Evolutionary conservation across 2,888 invertebrate species (phyloP).

Genomic region (Exocentrus adspersus): DNA sequence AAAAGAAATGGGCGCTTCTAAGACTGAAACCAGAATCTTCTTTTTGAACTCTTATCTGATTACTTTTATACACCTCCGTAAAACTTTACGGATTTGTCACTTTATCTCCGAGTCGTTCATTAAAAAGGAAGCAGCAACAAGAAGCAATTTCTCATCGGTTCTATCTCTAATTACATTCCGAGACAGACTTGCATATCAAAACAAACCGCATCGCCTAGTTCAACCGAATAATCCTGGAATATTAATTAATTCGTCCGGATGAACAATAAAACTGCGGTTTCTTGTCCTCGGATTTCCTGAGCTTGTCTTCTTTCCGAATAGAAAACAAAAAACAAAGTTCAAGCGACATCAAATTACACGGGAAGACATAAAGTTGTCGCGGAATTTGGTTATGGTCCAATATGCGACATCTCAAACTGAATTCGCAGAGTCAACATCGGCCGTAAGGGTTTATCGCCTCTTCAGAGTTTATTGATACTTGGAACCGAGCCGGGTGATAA

Average conservation of each 20-base stretch:
- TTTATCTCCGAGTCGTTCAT: neutral
- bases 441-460: neutral
- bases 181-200: neutral
- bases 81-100: constrained; percentile 3
- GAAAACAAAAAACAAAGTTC: too few relatives aligned
- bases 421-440: neutral
- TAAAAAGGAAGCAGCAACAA: neutral
- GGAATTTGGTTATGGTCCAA: neutral
- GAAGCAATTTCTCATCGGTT: neutral
- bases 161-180: neutral
- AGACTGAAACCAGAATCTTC: too few relatives aligned
- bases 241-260: neutral
- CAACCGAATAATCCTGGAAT: neutral
- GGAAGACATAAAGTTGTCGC: too few relatives aligned
- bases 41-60: too few relatives aligned
- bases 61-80: neutral
- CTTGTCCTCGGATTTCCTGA: neutral
- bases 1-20: too few relatives aligned
- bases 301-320: too few relatives aligned
- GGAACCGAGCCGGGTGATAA: neutral
- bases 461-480: neutral
- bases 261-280: neutral
- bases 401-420: neutral
- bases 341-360: too few relatives aligned
- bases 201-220: neutral